Percentiles rank a stretch among this genome's conserved stretches.
Evolutionary conservation across 2,888 invertebrate species (phyloP).

Genomic region (Tuta absoluta): DNA sequence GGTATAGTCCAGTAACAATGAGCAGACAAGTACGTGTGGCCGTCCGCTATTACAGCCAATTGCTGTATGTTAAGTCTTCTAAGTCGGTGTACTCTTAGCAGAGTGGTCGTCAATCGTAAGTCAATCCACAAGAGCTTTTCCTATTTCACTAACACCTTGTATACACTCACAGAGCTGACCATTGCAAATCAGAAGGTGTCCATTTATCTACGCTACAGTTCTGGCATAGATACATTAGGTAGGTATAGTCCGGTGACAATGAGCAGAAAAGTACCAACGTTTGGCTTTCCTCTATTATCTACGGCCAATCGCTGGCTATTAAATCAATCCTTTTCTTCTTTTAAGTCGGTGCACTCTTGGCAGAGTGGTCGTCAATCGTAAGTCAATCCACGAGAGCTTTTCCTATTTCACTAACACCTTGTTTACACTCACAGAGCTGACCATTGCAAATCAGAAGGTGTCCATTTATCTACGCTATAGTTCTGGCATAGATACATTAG

Average conservation of each 20-base stretch:
- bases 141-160: too few species aligned
- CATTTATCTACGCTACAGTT: slow-evolving; percentile 40
- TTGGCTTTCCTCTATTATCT: slow-evolving; percentile 39
- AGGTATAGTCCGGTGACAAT: slow-evolving; percentile 24
- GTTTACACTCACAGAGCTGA: not conserved
- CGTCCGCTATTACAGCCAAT: slow-evolving; percentile 34
- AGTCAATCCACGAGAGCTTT: too few species aligned
- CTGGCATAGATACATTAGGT: slow-evolving; percentile 33
- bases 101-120: too few species aligned
- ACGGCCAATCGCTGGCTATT: slow-evolving; percentile 30
- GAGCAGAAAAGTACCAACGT: slow-evolving; percentile 39
- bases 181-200: slow-evolving; percentile 40
- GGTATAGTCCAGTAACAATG: slow-evolving; percentile 26
- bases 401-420: too few species aligned
- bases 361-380: too few species aligned
- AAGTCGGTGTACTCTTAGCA: too few species aligned
- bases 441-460: slow-evolving; percentile 40
- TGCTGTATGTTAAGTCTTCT: too few species aligned
- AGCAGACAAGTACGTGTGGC: slow-evolving; percentile 40
- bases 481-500: slow-evolving; percentile 35
- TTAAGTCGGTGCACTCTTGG: too few species aligned
- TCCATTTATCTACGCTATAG: slow-evolving; percentile 41
- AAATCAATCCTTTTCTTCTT: too few species aligned
- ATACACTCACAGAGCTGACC: slow-evolving; percentile 13
- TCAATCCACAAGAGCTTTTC: too few species aligned